Base-by-base conservation (phyloP, 2,888 invertebrate genomes). In the Hyposoter dolosus region DNA sequence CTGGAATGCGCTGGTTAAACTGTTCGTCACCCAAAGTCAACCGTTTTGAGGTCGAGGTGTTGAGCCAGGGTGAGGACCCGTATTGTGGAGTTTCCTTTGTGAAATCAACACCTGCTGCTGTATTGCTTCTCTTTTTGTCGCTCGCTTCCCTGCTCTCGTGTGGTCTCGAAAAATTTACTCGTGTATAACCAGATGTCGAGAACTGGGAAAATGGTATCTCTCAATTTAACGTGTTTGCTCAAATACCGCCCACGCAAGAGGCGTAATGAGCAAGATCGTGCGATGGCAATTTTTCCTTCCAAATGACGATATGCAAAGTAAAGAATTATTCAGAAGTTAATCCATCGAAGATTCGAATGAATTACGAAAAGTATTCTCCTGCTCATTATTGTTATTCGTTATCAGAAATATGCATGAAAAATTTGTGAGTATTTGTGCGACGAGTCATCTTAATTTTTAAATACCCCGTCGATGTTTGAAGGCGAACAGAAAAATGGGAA, bases 11-110 rank as follows among this genome's bases (percentile, higher is more conserved):
- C 28, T 32, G 28, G 28, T 74, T 40, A 68, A 47, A 69, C 28
- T 43, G 69, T 32, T 69, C 53, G 53, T 74, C 75, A 50, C 60
- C 47, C 43, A 65, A 40, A 45, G 75, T 75, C 60, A 45, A 68
- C 74, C 50, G 80, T 86, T 86, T 82, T 80, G 83, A 86, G 85
- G 83, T 80, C 85, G 77, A 72, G 68, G 66, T 72, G 80, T 83
- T 77, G 63, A 81, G 50, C 65, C 72, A 66, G 66, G 68, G 43
- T 72, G 85, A 79, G 82, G 80, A 74, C 80, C 83, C 83, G 85
- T 80, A 83, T 83, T 72, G 56, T 77, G 1, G 56, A 63, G 68
- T 72, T 75, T 86, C 76, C 85, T 81, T 86, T 83, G 83, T 86
- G 71, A 53, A 82, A 60, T 35, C 50, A 71, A 83, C 79, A 86